Percentiles rank a stretch among this genome's conserved stretches.
Evolutionary conservation across 2,888 invertebrate species (phyloP).

Genomic region (Heliothis peltigera): DNA sequence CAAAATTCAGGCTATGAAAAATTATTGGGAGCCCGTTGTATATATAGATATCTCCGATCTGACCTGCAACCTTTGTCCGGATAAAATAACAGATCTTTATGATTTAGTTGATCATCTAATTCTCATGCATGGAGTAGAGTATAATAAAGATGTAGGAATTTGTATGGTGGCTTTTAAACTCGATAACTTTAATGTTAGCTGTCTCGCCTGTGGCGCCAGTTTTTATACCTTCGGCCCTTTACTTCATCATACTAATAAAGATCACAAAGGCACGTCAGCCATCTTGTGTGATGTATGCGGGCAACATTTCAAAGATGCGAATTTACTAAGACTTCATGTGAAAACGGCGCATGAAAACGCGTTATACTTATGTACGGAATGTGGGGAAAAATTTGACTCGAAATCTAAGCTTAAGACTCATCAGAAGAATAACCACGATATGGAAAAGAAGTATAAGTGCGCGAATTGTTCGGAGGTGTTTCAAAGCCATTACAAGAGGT

Average conservation of each 20-base stretch:
- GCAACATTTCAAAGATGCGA: conserved; percentile 82
- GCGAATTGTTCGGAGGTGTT: conserved; percentile 81
- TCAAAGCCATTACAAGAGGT: conserved; percentile 81
- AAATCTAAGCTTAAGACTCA: conserved; percentile 87
- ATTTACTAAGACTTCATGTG: conserved; percentile 76
- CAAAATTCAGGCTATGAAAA: conserved; percentile 81
- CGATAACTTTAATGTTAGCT: conserved; percentile 78
- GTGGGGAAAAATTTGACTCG: conserved; percentile 86
- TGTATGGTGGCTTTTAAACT: conserved; percentile 84
- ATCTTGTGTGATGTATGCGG: conserved; percentile 85
- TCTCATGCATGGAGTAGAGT: conserved; percentile 72
- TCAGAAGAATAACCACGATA: conserved; percentile 80
- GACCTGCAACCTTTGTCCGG: conserved; percentile 78
- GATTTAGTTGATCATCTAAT: conserved; percentile 82
- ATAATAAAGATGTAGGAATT: conserved; percentile 82
- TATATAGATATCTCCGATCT: conserved; percentile 81
- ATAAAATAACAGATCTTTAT: conserved; percentile 75
- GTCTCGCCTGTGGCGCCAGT: conserved; percentile 78
- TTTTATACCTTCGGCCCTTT: conserved; percentile 84
- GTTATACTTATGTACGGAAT: conserved; percentile 79
- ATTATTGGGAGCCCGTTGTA: conserved; percentile 84
- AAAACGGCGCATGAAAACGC: conserved; percentile 81
- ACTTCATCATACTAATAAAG: conserved; percentile 83
- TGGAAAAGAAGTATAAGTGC: conserved; percentile 88
- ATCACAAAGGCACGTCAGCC: conserved; percentile 82